phyloP scores from a whole-genome alignment of 2,888 invertebrate genomes.

The Branchipolynoe longqiensis region DNA sequence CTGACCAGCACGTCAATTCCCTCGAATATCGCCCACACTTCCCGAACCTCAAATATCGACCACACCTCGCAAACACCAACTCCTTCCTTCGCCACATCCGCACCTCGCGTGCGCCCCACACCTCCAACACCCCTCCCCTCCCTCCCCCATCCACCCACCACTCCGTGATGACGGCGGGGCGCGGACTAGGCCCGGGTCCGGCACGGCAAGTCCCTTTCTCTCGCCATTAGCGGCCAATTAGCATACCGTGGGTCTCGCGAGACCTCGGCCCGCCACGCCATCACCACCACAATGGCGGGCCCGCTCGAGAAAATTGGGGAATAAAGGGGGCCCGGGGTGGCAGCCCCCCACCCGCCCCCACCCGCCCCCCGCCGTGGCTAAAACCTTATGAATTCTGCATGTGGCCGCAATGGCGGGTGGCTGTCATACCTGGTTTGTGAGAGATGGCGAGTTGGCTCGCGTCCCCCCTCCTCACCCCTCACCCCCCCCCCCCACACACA shows the following conservation, averaged over 20 bases:
- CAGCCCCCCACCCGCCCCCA: no score
- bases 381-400: conserved; percentile 56
- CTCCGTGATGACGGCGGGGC: conserved; percentile 22
- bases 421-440: conserved; percentile 3
- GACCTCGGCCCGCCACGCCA: neutral
- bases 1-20: no score
- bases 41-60: no score
- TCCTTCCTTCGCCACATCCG: no score
- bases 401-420: conserved; percentile 30
- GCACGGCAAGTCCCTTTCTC: conserved; percentile 51
- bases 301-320: conserved; percentile 53
- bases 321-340: conserved; percentile 11
- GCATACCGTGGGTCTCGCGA: neutral
- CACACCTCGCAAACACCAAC: no score
- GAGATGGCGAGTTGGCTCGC: no score
- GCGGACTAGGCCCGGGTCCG: conserved; percentile 6
- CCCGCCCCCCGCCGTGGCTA: conserved; percentile 1
- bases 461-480: no score
- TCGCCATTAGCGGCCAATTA: conserved; percentile 35
- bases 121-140: neutral
- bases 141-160: no score
- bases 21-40: no score
- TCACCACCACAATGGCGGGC: conserved; percentile 12
- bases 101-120: neutral
- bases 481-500: no score